Percentiles rank a stretch among this genome's conserved stretches.
phyloP scores from a whole-genome alignment of 2,797 vertebrate species.

The Merluccius polli region DNA sequence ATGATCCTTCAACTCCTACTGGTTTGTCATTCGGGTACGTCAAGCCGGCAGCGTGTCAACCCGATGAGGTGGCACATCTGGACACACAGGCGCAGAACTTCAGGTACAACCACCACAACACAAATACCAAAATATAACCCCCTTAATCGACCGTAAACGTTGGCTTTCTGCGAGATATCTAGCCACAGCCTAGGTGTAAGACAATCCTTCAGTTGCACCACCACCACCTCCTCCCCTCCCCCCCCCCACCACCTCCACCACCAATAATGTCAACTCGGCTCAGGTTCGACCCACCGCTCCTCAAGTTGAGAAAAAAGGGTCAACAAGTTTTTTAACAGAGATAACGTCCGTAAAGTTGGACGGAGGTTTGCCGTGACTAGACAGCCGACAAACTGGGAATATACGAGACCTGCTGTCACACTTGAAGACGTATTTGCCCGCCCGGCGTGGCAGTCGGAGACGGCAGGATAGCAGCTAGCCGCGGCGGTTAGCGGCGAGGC shows the following conservation, averaged over 20 bases:
- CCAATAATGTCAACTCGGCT: constrained; percentile 56
- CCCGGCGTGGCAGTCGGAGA: background rate
- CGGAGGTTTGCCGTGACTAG: background rate
- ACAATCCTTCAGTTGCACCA: too few species aligned
- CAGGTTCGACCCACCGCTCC: constrained; percentile 54
- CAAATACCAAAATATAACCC: too few species aligned
- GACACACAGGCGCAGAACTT: background rate
- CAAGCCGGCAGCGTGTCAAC: constrained; percentile 22
- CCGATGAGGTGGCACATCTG: constrained; percentile 74
- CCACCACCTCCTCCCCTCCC: background rate
- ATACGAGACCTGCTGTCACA: background rate
- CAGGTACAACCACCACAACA: too few species aligned
- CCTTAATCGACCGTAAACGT: background rate
- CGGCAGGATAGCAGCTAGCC: constrained; percentile 51
- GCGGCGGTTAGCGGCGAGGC: constrained; percentile 53
- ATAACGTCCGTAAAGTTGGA: constrained; percentile 24
- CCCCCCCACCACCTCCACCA: constrained; percentile 2
- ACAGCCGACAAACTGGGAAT: background rate
- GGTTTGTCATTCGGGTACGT: background rate
- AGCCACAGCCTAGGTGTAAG: too few species aligned
- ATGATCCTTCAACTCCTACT: background rate
- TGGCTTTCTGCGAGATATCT: background rate
- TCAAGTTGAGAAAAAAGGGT: constrained; percentile 46
- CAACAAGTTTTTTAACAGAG: constrained; percentile 46
- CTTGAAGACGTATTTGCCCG: constrained; percentile 9